Base-by-base conservation (phyloP, 2,113 vertebrate genomes). In the Neotragus moschatus region DNA sequence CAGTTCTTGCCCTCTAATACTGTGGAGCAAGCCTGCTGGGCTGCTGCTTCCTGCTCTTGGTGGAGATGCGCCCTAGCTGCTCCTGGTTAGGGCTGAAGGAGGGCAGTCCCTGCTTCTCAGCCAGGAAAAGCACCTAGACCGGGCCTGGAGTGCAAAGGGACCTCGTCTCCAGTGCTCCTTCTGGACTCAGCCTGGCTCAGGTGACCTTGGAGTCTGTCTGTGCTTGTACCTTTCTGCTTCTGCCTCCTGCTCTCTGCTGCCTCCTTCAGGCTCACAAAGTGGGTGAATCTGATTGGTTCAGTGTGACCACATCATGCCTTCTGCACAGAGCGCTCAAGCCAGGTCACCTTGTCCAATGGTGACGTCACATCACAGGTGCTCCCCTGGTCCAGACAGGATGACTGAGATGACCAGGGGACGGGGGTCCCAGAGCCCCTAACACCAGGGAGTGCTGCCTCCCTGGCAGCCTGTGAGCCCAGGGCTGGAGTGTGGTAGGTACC, bases 61-160 rank as follows among this genome's bases (percentile, higher is more conserved):
- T 10, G 30, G 84, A 70, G 17, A 63, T 43, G 5, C 13, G 23
- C 2, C 19, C 14, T 1, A 0, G 5, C 3, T 39, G 49, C 56
- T 84, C 16, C 19, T 30, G 11, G 43, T 17, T 49, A 63, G 73
- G 16, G 21, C 36, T 39, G 17, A 13, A 45, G 13, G 17, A 84
- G 56, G 17, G 28, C 30, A 6, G 0, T 58, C 75, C 30, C n/a
- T 45, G 88, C 7, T 13, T 39, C 15, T 58, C 45, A 17, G 53
- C 55, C 6, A 19, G 51, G n/a, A 88, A 33, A 4, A 89, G 58
- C 19, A 43, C 90, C n/a, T 21, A 33, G 51, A 28, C 25, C 7
- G 26, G 45, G 43, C 14, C 47, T 53, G 23, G 21, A 19, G 4
- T 7, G 2, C 45, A 2, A 0, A 7, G 49, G 39, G 33, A 5